A percentile compares a stretch with the other conserved stretches of the same genome.
These are phyloP conservation scores for Tiaroga cobitis DNA, from an alignment of 2,797 vertebrate species.

Conservation along the genomic window DNA sequence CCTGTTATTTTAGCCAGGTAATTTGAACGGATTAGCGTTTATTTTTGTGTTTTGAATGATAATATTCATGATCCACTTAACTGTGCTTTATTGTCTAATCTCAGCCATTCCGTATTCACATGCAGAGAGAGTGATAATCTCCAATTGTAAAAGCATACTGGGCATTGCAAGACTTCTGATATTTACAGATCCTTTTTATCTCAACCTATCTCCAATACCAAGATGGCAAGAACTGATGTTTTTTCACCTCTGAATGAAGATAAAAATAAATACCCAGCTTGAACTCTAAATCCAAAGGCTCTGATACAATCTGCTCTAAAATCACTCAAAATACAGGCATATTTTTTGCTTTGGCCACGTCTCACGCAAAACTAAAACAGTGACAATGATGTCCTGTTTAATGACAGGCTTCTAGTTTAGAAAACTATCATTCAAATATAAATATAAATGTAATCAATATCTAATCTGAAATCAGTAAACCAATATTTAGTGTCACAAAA, in stretches of 20 bases:
- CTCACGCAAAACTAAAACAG: not conserved
- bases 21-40: constrained; percentile 9
- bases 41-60: not conserved
- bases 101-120: not conserved
- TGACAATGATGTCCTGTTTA: not conserved
- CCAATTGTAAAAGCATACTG: constrained; percentile 6
- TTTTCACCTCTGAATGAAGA: constrained; percentile 18
- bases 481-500: not conserved
- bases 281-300: constrained; percentile 6
- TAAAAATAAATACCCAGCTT: constrained; percentile 1
- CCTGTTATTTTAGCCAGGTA: not conserved
- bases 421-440: not conserved
- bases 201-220: constrained; percentile 29
- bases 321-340: constrained; percentile 4
- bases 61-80: constrained; percentile 14
- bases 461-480: not conserved
- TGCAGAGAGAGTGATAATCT: not conserved
- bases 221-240: constrained; percentile 22
- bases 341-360: not conserved
- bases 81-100: constrained; percentile 17
- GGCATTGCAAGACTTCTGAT: constrained; percentile 17
- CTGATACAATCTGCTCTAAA: not conserved
- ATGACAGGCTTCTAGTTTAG: not conserved
- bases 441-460: not conserved
- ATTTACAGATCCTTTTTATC: constrained; percentile 18